A percentile compares a stretch with the other conserved stretches of the same genome.
These are phyloP conservation scores for Nannoperca australis DNA, from an alignment of 2,797 vertebrate genomes.

Conservation along the genomic window DNA sequence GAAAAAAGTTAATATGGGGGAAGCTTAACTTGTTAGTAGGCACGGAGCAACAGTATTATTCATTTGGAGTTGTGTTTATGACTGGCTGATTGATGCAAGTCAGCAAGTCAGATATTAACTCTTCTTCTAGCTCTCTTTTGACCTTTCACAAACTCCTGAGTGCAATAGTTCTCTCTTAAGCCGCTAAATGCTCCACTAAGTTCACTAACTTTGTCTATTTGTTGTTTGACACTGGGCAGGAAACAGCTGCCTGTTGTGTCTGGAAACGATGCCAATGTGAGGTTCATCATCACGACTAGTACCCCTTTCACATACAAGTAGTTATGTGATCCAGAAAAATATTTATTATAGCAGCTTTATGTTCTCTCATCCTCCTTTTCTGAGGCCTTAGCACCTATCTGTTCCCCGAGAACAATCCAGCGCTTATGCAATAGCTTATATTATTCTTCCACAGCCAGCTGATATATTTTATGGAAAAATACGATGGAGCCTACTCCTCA, in stretches of 20 bases:
- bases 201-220: background rate
- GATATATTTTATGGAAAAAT: slow-evolving; percentile 28
- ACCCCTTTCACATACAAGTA: background rate
- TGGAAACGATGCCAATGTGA: background rate
- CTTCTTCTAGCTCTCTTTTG: too few species aligned
- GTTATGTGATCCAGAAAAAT: background rate
- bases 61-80: too few species aligned
- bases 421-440: background rate
- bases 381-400: background rate
- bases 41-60: background rate
- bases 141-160: too few species aligned
- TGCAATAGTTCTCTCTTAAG: background rate
- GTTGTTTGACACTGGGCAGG: background rate
- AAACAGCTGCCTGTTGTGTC: background rate
- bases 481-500: slow-evolving; percentile 10
- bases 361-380: background rate
- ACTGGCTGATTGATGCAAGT: background rate
- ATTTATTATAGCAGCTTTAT: background rate
- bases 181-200: background rate
- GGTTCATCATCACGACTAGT: background rate
- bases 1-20: background rate
- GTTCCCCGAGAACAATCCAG: background rate
- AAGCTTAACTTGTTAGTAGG: background rate
- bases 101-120: background rate
- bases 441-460: slow-evolving; percentile 23